A percentile compares a stretch with the other conserved stretches of the same genome.
phyloP scores from a whole-genome alignment of 2,888 invertebrate species.

The Mimumesa dahlbomi region DNA sequence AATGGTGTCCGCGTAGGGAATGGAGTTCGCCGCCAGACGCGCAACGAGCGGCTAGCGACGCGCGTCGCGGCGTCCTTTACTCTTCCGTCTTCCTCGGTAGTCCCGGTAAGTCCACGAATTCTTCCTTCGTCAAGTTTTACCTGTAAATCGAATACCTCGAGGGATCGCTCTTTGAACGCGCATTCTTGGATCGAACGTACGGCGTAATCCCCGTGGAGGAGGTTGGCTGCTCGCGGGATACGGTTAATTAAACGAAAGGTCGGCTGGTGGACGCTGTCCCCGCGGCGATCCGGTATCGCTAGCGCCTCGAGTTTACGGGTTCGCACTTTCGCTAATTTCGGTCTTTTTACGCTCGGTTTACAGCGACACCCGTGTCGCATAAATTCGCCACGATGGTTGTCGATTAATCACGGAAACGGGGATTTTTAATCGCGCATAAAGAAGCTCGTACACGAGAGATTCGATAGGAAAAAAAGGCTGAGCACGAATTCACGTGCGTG shows the following conservation, averaged over 20 bases:
- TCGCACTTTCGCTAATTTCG: not conserved
- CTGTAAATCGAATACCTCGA: slow-evolving; percentile 21
- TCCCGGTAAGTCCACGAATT: slow-evolving; percentile 85
- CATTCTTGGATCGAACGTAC: not conserved
- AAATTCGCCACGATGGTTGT: slow-evolving; percentile 14
- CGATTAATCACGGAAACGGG: slow-evolving; percentile 23
- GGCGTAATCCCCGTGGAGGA: slow-evolving; percentile 1
- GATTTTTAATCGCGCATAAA: slow-evolving; percentile 7
- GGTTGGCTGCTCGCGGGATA: slow-evolving; percentile 23
- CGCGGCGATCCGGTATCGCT: slow-evolving; percentile 11
- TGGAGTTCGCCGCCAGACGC: slow-evolving; percentile 94
- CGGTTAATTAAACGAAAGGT: slow-evolving; percentile 30
- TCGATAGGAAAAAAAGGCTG: slow-evolving; percentile 7
- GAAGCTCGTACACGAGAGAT: slow-evolving; percentile 7
- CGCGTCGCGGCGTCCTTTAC: slow-evolving; percentile 92
- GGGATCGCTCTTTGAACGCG: not conserved
- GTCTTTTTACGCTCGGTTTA: not conserved
- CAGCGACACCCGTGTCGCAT: slow-evolving; percentile 4
- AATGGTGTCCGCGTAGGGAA: slow-evolving; percentile 95
- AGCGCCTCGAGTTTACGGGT: slow-evolving; percentile 1
- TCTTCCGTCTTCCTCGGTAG: slow-evolving; percentile 96
- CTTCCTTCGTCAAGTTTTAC: not conserved
- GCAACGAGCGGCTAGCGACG: slow-evolving; percentile 85
- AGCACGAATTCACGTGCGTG: not conserved
- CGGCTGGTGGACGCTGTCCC: slow-evolving; percentile 5